These are phyloP conservation scores for Pollachius pollachius DNA, from an alignment of 2,113 vertebrate genomes.

Conservation along the genomic window DNA sequence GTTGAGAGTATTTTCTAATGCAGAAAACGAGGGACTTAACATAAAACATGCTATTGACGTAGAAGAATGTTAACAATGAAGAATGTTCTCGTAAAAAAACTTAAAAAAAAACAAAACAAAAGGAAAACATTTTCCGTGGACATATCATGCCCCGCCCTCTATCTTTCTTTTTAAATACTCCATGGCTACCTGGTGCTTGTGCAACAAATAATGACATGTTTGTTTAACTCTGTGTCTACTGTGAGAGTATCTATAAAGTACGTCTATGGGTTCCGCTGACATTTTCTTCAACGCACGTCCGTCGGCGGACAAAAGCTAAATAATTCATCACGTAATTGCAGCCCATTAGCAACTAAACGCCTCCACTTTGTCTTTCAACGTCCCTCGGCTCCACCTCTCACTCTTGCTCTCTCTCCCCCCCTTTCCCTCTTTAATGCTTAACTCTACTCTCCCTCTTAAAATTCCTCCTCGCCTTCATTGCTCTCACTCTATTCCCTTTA, in stretches of 20 bases:
- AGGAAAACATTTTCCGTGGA: constrained; percentile 16
- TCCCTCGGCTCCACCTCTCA: constrained; percentile 9
- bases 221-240: constrained; percentile 21
- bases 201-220: constrained; percentile 36
- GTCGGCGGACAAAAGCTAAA: constrained; percentile 53
- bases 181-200: constrained; percentile 20
- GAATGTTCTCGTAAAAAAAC: too few relatives aligned
- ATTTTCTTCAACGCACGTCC: constrained; percentile 24
- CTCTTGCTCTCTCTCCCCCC: constrained; percentile 2
- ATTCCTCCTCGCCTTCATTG: constrained; percentile 30
- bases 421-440: constrained; percentile 44
- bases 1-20: constrained; percentile 12
- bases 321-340: constrained; percentile 69
- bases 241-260: too few relatives aligned
- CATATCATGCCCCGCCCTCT: not conserved
- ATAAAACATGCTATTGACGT: constrained; percentile 13
- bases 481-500: constrained; percentile 18
- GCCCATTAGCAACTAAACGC: constrained; percentile 54
- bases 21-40: constrained; percentile 66
- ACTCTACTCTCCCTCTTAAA: constrained; percentile 43
- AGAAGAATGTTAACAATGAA: not conserved
- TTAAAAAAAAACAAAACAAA: too few relatives aligned
- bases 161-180: not conserved
- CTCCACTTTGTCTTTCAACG: constrained; percentile 37
- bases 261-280: not conserved